Evolutionary conservation across 2,113 vertebrate genomes (phyloP).

Genomic region (Perca schrenkii): DNA sequence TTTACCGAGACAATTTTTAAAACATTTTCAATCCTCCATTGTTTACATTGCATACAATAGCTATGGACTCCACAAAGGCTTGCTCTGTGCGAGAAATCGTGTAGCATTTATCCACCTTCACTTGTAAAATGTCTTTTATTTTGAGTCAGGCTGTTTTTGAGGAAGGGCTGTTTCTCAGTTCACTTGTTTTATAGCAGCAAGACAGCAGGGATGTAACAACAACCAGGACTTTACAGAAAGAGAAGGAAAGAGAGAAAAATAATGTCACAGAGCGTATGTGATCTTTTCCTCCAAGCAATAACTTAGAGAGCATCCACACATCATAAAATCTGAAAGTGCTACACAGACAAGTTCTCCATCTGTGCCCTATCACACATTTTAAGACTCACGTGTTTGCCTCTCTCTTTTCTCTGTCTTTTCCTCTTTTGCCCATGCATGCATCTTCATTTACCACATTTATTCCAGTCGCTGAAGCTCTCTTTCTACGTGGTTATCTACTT

Average conservation of each 20-base stretch:
- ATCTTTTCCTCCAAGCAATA: constrained; percentile 72
- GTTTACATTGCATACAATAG: neutral
- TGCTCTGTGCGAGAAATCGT: constrained; percentile 24
- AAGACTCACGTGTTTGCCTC: constrained; percentile 48
- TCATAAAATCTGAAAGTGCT: constrained; percentile 74
- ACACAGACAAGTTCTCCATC: constrained; percentile 73
- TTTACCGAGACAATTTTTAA: neutral
- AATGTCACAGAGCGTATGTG: constrained; percentile 57
- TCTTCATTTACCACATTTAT: constrained; percentile 44
- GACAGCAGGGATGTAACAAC: constrained; percentile 73
- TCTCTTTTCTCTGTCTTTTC: constrained; percentile 12
- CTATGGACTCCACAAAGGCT: neutral
- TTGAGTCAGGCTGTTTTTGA: constrained; percentile 59
- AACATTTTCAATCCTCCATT: neutral
- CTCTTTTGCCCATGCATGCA: constrained; percentile 34
- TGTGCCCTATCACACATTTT: constrained; percentile 61
- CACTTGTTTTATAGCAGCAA: constrained; percentile 72
- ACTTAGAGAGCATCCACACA: constrained; percentile 70
- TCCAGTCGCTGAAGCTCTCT: constrained; percentile 19
- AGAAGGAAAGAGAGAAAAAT: constrained; percentile 35
- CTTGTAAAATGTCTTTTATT: constrained; percentile 60
- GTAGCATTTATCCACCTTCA: constrained; percentile 47
- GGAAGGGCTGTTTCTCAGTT: constrained; percentile 61
- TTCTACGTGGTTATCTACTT: constrained; percentile 20
- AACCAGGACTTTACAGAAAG: constrained; percentile 67